phyloP scores from a whole-genome alignment of 2,888 invertebrate genomes.

The Bugula neritina region DNA sequence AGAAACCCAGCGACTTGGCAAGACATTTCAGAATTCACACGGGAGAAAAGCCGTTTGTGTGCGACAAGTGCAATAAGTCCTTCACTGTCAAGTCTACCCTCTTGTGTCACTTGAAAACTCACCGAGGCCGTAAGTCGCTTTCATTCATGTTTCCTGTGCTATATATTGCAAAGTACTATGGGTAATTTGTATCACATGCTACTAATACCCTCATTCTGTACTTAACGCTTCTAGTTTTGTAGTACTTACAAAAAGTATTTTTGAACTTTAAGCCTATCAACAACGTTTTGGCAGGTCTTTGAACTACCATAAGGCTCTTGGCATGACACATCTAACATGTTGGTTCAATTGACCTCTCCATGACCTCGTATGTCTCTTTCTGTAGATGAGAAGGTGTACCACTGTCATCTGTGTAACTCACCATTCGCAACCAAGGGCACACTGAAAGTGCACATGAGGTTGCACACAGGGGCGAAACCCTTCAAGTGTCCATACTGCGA shows the following conservation, averaged over 20 bases:
- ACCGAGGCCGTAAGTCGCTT: conserved; percentile 36
- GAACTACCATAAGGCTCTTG: too few relatives aligned
- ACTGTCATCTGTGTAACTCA: conserved; percentile 52
- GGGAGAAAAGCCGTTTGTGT: conserved; percentile 55
- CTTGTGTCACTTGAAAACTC: conserved; percentile 53
- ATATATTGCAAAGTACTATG: too few relatives aligned
- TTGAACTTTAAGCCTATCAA: too few relatives aligned
- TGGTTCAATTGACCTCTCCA: too few relatives aligned
- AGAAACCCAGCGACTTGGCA: conserved; percentile 54
- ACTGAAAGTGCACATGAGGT: conserved; percentile 53
- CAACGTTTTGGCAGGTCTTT: too few relatives aligned
- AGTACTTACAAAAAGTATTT: too few relatives aligned
- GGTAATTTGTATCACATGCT: too few relatives aligned
- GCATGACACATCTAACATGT: too few relatives aligned
- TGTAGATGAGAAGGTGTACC: conserved; percentile 48
- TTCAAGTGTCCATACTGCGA: conserved; percentile 73
- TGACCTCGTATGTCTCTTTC: too few relatives aligned
- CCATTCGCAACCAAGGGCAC: conserved; percentile 54
- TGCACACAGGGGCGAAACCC: conserved; percentile 65
- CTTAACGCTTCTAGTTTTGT: too few relatives aligned
- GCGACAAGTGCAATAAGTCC: conserved; percentile 46
- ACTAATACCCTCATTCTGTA: too few relatives aligned
- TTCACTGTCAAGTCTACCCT: conserved; percentile 66
- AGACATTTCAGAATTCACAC: conserved; percentile 55
- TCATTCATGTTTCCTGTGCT: too few relatives aligned